Base-by-base conservation (phyloP, 1,140 invertebrate genomes). In the Periplaneta americana region DNA sequence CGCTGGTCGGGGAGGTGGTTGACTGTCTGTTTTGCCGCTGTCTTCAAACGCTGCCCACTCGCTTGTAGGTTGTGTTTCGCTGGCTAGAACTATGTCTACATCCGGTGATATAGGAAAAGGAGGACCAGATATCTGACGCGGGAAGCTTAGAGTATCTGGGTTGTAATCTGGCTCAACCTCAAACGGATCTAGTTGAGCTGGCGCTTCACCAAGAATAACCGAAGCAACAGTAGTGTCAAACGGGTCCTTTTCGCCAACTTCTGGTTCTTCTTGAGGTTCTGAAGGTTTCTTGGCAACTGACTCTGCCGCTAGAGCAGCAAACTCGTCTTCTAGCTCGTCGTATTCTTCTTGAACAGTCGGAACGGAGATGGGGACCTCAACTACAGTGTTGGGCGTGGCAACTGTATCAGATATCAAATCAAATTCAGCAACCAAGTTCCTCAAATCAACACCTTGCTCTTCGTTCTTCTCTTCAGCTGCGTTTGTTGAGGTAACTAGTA, bases 291-390 rank as follows among this genome's bases (percentile, higher is more conserved):
- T 91, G 83, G 90, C 90, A 34, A 93, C 87, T 48, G 94, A 95
- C 88, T 95, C 93, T 33, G 92, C 91, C 39, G 94, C 94, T 90
- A 95, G 86, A 84, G 91, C 89, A 22, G 93, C 93, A 87, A 95
- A 95, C 87, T 95, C 94, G 86, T 95, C 91, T 82, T 93, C 94
- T 79, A 88, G 84, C 31, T 89, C 88, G 80, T 88, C 87, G 85
- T 92, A 91, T 32, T 86, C 81, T 83, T 86, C 87, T 86, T 82
- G 36, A 34, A 39, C 37, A 17, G 34, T n/a, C 75, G 34, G 28
- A 31, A 34, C 79, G n/a, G 34, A 35, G 18, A 48, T 32, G 15
- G 34, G 80, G 2, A 18, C 75, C 28, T 22, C 76, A 22, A 22
- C 35, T 22, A 36, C 76, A 78, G 76, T 36, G 34, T 9, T 36